These are phyloP conservation scores for Hipposideros armiger DNA, from an alignment of 2,113 vertebrate genomes.

Conservation along the genomic window DNA sequence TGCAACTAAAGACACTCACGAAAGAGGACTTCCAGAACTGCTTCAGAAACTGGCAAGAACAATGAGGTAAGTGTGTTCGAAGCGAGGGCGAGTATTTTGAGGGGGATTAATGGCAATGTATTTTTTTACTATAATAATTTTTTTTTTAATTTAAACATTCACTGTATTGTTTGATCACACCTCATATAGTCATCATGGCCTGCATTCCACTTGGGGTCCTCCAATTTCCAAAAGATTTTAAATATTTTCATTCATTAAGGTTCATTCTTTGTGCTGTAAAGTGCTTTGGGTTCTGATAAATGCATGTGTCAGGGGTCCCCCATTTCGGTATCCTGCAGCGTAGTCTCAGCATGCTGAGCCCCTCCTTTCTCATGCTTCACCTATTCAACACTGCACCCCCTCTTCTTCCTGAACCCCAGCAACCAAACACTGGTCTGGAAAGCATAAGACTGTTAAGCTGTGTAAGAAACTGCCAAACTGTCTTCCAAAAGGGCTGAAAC, in stretches of 20 bases:
- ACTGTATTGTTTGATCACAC: too few relatives aligned
- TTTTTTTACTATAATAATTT: too few relatives aligned
- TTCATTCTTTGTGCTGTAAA: background rate
- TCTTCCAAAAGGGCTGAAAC: background rate
- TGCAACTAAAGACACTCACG: too few relatives aligned
- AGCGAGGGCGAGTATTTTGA: too few relatives aligned
- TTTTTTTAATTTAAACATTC: too few relatives aligned
- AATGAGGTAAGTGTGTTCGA: too few relatives aligned
- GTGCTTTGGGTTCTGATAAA: background rate
- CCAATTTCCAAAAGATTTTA: background rate
- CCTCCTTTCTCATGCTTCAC: background rate
- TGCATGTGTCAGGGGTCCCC: too few relatives aligned
- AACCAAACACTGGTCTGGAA: background rate
- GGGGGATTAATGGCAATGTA: too few relatives aligned
- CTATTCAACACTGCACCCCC: background rate
- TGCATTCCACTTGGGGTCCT: background rate
- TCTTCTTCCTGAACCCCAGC: background rate
- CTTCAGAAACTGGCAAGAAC: too few relatives aligned
- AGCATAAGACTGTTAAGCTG: background rate
- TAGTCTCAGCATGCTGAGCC: background rate
- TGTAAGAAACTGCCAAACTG: background rate
- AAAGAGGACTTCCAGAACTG: too few relatives aligned
- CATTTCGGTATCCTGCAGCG: background rate
- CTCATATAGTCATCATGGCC: too few relatives aligned
- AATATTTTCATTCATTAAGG: background rate